phyloP scores from a whole-genome alignment of 2,797 vertebrate genomes.

The Merluccius polli region DNA sequence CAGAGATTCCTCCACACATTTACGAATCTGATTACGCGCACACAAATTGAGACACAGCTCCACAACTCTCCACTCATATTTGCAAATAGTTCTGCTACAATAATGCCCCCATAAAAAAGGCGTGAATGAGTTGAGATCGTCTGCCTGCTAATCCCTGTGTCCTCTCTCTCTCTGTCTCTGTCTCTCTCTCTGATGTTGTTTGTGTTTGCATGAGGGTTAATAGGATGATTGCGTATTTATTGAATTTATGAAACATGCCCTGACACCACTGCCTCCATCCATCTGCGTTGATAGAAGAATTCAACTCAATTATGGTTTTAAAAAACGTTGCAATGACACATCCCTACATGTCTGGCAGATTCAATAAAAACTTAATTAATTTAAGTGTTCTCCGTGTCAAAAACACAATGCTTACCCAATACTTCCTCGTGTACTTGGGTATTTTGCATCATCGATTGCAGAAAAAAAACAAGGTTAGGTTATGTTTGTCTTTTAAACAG shows the following conservation, averaged over 20 bases:
- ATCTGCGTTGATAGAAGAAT: neutral
- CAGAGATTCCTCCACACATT: no score
- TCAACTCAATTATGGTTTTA: neutral
- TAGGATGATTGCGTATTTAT: neutral
- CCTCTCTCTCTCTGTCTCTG: slow-evolving; percentile 10
- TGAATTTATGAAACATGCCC: neutral
- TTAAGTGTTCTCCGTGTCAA: neutral
- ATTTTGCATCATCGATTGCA: neutral
- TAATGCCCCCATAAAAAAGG: no score
- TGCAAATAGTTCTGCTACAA: no score
- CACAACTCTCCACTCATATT: no score
- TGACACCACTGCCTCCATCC: neutral
- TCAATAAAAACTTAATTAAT: neutral
- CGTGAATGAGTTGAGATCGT: neutral
- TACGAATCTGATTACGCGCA: no score
- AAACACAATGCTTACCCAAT: neutral
- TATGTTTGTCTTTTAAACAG: neutral
- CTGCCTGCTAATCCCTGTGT: neutral
- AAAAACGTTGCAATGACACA: neutral
- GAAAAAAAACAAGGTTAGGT: neutral
- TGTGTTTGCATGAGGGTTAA: neutral
- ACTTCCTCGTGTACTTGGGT: neutral
- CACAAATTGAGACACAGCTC: no score
- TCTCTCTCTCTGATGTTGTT: neutral
- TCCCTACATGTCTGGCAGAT: neutral